A percentile compares a stretch with the other conserved stretches of the same genome.
These are phyloP conservation scores for Coracopsis vasa DNA, from an alignment of 2,113 vertebrate genomes.

Conservation along the genomic window DNA sequence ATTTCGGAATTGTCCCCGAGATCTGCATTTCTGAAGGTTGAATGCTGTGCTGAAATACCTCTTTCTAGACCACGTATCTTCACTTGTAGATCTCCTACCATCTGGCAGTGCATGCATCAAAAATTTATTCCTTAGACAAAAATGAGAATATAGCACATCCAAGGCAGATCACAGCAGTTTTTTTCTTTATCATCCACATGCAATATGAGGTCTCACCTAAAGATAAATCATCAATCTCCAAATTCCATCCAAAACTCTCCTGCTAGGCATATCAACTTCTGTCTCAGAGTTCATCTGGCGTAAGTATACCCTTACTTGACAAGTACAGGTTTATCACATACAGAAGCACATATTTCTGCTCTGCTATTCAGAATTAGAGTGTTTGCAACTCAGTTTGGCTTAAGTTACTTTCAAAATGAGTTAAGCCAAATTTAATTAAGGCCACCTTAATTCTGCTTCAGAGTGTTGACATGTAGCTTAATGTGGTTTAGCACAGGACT, in stretches of 20 bases:
- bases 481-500: constrained; percentile 50
- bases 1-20: not conserved
- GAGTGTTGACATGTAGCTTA: constrained; percentile 51
- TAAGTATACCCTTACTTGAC: not conserved
- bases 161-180: not conserved
- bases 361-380: not conserved
- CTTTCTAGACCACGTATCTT: not conserved
- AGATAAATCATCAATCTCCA: not conserved
- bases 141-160: not conserved
- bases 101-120: not conserved
- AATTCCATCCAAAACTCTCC: not conserved
- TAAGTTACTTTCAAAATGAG: constrained; percentile 60
- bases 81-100: not conserved
- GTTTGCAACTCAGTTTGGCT: constrained; percentile 34
- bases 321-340: not conserved
- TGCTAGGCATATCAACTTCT: not conserved
- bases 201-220: not conserved
- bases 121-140: not conserved
- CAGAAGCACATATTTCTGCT: not conserved
- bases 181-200: not conserved
- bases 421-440: constrained; percentile 64
- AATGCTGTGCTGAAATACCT: not conserved
- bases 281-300: not conserved
- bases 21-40: not conserved
- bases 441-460: constrained; percentile 41